Evolutionary conservation across 1,140 invertebrate species (phyloP), one percentile per base, ranked within the genome.

Genomic region (Campoletis sonorensis): DNA sequence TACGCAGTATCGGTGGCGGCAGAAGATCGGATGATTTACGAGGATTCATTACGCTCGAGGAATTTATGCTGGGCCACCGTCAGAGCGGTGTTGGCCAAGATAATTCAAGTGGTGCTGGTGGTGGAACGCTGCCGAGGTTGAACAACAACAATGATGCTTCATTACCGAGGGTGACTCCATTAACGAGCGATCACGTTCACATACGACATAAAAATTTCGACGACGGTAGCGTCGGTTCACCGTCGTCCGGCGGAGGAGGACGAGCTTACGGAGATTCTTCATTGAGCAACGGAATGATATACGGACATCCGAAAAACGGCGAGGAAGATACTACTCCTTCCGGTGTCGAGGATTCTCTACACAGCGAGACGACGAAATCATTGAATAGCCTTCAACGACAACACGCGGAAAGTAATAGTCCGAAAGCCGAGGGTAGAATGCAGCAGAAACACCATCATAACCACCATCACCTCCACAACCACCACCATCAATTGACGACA

Each of bases 31-130:
- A 92, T 21, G 93, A 93, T 72, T 85, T 90, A 4, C 92, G 93
- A 77, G 92, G 93, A 18, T 94, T 94, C 85, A 91, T 94, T 1
- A 96, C 95, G 0, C 91, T 96, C 7, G 95, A 96, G 90, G 94
- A 96, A 88, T 93, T 96, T 84, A 96, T 96, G 95, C 90, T 95
- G 64, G 92, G 94, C 79, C 94, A 95, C 84, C 8, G 40, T 3
- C 95, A 95, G 86, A 94, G 93, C 79, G 95, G 96, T 89, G 95
- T 96, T 87, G 92, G 94, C n/a, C 90, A 83, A 54, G 75, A 73
- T 49, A 10, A 45, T 26, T 58, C 68, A 30, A 81, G 51, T 30
- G 33, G 79, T 70, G 33, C 37, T 51, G 8, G 40, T 13, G 40
- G 40, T 4, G 40, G 40, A 11, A 45, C 40, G 40, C 13, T 45